Percentiles rank a stretch among this genome's conserved stretches.
Evolutionary conservation across 1,140 invertebrate species (phyloP).

Genomic region (Drosophila serrata): DNA sequence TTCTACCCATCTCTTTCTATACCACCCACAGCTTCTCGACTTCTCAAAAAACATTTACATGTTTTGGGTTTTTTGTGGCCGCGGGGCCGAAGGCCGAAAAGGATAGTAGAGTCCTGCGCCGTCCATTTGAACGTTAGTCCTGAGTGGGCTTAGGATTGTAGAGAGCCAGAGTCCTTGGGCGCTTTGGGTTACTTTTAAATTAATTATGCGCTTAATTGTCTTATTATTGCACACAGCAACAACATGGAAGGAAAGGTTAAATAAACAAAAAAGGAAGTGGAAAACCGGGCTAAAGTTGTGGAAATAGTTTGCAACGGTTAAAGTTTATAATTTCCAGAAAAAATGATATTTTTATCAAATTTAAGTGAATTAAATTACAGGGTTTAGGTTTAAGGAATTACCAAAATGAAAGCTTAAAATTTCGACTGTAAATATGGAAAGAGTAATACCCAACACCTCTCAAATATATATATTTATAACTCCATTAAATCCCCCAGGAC

Average conservation of each 20-base stretch:
- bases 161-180: background rate
- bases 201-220: slow-evolving; percentile 79
- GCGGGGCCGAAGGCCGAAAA: slow-evolving; percentile 42
- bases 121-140: slow-evolving; percentile 2
- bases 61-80: slow-evolving; percentile 20
- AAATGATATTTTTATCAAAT: background rate
- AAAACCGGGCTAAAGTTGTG: background rate
- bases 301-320: slow-evolving; percentile 29
- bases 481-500: background rate
- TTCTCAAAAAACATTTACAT: slow-evolving; percentile 47
- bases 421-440: background rate
- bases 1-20: background rate
- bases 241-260: slow-evolving; percentile 5
- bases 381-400: background rate
- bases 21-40: slow-evolving; percentile 19
- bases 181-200: slow-evolving; percentile 63
- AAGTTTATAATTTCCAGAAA: background rate
- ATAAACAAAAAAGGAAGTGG: background rate
- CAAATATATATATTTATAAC: background rate
- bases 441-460: background rate
- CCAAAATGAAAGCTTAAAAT: background rate
- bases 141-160: slow-evolving; percentile 12
- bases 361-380: background rate
- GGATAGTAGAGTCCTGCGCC: slow-evolving; percentile 24
- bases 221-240: slow-evolving; percentile 61